phyloP scores from a whole-genome alignment of 1,140 invertebrate species.

The Drosophila funebris region DNA sequence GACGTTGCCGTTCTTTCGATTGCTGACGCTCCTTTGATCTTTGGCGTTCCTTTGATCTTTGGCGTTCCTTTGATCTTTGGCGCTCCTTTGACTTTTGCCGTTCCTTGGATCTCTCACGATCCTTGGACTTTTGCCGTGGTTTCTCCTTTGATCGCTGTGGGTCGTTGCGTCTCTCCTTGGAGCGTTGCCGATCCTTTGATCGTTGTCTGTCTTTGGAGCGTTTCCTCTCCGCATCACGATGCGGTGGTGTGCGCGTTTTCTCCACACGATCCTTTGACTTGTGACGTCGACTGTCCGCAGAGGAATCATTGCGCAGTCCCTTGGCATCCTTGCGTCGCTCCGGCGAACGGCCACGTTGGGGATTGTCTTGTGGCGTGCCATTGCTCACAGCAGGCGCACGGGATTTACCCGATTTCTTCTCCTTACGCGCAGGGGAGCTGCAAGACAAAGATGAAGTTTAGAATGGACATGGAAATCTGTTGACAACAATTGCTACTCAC shows the following conservation, averaged over 20 bases:
- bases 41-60: conserved; percentile 29
- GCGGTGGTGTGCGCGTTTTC: conserved; percentile 37
- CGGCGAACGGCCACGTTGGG: conserved; percentile 59
- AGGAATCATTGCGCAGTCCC: conserved; percentile 35
- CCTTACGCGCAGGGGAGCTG: conserved; percentile 53
- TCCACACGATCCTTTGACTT: conserved; percentile 36
- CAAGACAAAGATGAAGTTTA: neutral
- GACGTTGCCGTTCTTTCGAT: conserved; percentile 23
- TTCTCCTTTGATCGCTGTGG: conserved; percentile 35
- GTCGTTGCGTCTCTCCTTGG: conserved; percentile 42
- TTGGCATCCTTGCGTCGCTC: conserved; percentile 60
- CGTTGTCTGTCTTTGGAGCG: conserved; percentile 35
- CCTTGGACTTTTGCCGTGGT: conserved; percentile 27
- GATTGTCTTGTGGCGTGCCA: conserved; percentile 50
- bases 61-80: conserved; percentile 38
- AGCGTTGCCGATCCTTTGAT: conserved; percentile 30
- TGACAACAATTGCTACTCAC: conserved; percentile 39
- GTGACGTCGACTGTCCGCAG: conserved; percentile 33
- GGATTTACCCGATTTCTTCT: conserved; percentile 49
- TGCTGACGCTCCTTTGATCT: conserved; percentile 17
- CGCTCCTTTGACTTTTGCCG: conserved; percentile 14
- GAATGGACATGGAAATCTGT: neutral
- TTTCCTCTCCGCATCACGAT: conserved; percentile 23
- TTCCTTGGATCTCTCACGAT: conserved; percentile 29
- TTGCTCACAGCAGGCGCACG: conserved; percentile 17